A percentile compares a stretch with the other conserved stretches of the same genome.
Evolutionary conservation across 2,113 vertebrate genomes (phyloP).

Genomic region (Sphyrna mokarran): DNA sequence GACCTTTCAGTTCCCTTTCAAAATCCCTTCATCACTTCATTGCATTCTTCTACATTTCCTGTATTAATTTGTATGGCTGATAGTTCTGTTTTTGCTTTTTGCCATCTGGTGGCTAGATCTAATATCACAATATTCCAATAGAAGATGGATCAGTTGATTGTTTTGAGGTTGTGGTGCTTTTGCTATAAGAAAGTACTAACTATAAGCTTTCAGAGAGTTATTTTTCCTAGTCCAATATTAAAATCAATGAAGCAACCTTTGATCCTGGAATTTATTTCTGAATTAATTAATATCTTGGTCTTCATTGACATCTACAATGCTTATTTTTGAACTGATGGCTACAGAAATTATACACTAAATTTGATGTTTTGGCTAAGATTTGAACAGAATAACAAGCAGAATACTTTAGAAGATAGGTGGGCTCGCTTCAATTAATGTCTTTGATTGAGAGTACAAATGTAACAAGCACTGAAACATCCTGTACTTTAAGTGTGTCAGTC

Average conservation of each 20-base stretch:
- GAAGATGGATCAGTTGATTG: not conserved
- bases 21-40: not conserved
- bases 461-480: too few species aligned
- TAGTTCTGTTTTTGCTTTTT: not conserved
- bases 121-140: not conserved
- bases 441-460: not conserved
- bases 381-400: not conserved
- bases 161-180: not conserved
- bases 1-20: not conserved
- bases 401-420: not conserved
- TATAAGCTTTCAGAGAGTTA: not conserved
- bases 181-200: not conserved
- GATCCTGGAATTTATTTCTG: not conserved
- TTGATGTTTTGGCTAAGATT: not conserved
- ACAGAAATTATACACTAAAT: not conserved
- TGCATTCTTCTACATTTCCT: not conserved
- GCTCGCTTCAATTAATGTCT: not conserved
- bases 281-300: not conserved
- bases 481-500: too few species aligned
- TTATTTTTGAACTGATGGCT: not conserved
- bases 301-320: not conserved
- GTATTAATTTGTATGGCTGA: not conserved
- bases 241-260: not conserved
- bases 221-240: not conserved
- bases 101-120: conserved; percentile 7